Evolutionary conservation across 2,797 vertebrate species (phyloP), one percentile per base, ranked within the genome.

Genomic region (Micrastur ruficollis): DNA sequence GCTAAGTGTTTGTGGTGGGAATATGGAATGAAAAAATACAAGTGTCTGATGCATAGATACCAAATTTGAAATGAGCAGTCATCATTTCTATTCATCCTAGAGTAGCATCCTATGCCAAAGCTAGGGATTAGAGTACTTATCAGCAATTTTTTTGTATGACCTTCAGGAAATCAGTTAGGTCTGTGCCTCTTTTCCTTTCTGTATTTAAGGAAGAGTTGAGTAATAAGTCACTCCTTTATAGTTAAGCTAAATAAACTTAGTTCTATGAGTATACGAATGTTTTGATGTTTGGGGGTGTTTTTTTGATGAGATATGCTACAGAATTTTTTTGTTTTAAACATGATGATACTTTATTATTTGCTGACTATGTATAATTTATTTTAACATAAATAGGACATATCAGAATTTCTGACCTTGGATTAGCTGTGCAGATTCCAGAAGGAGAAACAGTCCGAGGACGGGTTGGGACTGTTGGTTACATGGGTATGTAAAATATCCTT

Each of bases 391-490:
- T 91, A 99, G 99, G 99, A 74, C 99, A 99, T 82, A 99, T 99
- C 92, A 98, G 99, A 89, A 99, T 99, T 97, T 99, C 99, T 52
- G 99, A 99, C 95, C 98, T 99, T 83, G 99, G 99, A 38, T 98
- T 99, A 79, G 99, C 99, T 23, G 97, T 99, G 95, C 99, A 99
- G 97, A 98, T 99, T 95, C 99, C 99, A 14, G 99, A 99, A 96
- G 98, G 97, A 82, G 98, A 98, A 96, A 98, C 97, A 3, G 98
- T 99, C 95, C 98, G 98, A 96, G 99, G 99, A 94, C 97, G 99
- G 83, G 99, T 99, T 58, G 99, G 99, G 38, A 99, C 99, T 4
- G 98, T 99, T 65, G 99, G 99, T 95, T 99, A 99, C 97, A 99
- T 99, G 99, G 99, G 99, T 99, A 97, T 8, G 98, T 97, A 82